Evolutionary conservation across 2,113 vertebrate species (phyloP).

Genomic region (Paradoxurus hermaphroditus): DNA sequence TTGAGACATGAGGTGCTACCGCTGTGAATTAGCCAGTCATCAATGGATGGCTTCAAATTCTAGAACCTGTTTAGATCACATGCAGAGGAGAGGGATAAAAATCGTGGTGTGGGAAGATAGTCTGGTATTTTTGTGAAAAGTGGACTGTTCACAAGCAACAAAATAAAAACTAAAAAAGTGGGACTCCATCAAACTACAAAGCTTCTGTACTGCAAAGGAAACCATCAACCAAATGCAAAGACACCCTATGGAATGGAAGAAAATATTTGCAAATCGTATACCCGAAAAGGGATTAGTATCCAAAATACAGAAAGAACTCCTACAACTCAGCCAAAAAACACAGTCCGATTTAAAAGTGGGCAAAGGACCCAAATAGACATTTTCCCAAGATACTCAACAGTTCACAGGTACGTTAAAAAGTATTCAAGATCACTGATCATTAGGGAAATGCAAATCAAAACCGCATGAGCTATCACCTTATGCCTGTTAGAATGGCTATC

Average conservation of each 20-base stretch:
- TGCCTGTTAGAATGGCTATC: neutral
- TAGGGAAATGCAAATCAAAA: neutral
- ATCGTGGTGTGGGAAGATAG: neutral
- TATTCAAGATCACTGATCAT: neutral
- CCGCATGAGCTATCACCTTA: neutral
- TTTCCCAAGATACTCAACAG: neutral
- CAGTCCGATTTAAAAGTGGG: too few relatives aligned
- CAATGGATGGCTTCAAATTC: neutral
- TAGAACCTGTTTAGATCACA: neutral
- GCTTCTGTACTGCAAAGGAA: too few relatives aligned
- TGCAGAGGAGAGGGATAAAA: neutral
- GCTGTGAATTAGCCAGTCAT: neutral
- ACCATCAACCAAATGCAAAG: too few relatives aligned
- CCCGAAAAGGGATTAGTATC: too few relatives aligned
- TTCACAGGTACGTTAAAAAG: neutral
- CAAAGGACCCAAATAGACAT: neutral
- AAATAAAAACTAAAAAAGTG: neutral
- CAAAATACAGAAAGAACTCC: too few relatives aligned
- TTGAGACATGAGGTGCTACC: neutral
- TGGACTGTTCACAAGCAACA: neutral
- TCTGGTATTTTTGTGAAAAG: neutral
- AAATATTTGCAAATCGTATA: too few relatives aligned
- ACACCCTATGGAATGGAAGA: too few relatives aligned
- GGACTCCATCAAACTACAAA: too few relatives aligned
- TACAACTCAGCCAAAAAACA: too few relatives aligned